A percentile compares a stretch with the other conserved stretches of the same genome.
Conservation (phyloP, 2,797 vertebrate genomes). For the Crocodylus rhombifer region DNA sequence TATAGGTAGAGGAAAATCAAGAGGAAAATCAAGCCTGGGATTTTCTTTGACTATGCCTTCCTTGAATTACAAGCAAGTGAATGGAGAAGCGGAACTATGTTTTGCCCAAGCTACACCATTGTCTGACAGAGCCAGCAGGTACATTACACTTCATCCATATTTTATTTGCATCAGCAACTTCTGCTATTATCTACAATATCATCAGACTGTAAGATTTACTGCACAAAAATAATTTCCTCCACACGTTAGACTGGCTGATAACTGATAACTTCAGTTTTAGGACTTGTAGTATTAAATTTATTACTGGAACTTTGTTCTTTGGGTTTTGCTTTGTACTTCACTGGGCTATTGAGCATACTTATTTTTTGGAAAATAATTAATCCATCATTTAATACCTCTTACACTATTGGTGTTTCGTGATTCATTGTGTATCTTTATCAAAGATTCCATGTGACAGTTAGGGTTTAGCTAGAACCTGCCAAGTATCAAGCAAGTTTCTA, state of each 20-base stretch:
- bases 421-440: not conserved
- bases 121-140: not conserved
- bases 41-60: not conserved
- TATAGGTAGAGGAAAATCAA: not conserved
- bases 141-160: not conserved
- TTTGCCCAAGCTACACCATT: not conserved
- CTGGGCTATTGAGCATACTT: not conserved
- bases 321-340: not conserved
- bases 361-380: not conserved
- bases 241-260: not conserved
- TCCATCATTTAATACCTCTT: not conserved
- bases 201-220: not conserved
- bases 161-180: not conserved
- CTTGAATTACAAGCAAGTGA: not conserved
- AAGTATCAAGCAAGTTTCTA: no score
- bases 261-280: not conserved
- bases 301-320: not conserved
- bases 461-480: no score
- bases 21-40: not conserved
- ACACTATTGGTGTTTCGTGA: not conserved
- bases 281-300: not conserved
- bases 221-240: not conserved
- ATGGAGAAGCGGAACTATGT: not conserved
- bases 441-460: not conserved
- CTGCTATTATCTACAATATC: not conserved